Base-by-base conservation (phyloP, 2,888 invertebrate species). In the Tortrix viridana region DNA sequence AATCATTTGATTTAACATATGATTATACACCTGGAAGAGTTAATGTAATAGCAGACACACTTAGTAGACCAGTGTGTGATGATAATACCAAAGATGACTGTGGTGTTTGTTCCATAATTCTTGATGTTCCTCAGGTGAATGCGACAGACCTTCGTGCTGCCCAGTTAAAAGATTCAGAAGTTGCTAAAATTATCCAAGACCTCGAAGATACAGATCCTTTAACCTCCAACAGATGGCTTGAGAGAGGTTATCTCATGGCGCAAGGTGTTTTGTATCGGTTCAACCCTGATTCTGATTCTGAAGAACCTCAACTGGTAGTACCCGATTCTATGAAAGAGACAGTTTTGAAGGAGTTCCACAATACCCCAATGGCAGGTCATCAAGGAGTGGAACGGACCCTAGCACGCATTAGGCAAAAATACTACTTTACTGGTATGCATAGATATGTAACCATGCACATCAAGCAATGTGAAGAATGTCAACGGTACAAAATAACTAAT, bases 391-490 rank as follows among this genome's bases (percentile, higher is more conserved):
- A 26, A 6, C 4, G 26, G 26, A 26, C 26, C 5, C 6, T 26
- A 26, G 6, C 4, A 5, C 26, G 26, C 6, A 26, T 26, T 6
- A 26, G 26, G 0, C 32, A 37, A 4, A 53, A 67, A 1, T 72
- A 70, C 26, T 67, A 49, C n/a, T 70, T 67, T 66, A 65, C 57
- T 16, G 69, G 69, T 0, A 68, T 72, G 65, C 54, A 69, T 26
- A 60, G 37, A 9, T 70, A 1, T 55, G 53, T 41, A 56, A 65
- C 32, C 68, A 70, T 20, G 3, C 46, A 55, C 20, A 19, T 55
- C 6, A 46, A 37, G 32, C 26, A 19, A 2, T 55, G 46, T 20
- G 19, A 43, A 26, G 54, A 55, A 43, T 55, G 54, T 18, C 69
- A 70, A 37, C 20, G 61, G 1, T 71, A 68, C 19, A 71, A 71